These are phyloP conservation scores for Ornithoptera priamus DNA, from an alignment of 2,888 invertebrate species.

Conservation along the genomic window DNA sequence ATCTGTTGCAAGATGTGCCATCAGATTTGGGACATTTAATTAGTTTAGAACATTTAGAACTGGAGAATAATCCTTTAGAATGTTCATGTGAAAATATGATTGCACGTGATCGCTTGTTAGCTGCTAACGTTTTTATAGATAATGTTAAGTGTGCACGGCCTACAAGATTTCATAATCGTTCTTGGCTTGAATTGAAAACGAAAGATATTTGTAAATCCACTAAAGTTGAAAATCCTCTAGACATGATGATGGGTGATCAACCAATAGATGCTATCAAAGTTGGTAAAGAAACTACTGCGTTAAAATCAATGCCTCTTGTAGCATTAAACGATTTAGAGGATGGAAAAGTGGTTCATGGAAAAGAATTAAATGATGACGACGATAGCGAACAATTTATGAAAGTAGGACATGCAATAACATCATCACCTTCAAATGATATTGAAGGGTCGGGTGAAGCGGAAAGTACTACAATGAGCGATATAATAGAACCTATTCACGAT, in stretches of 20 bases:
- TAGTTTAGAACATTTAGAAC: slow-evolving; percentile 81
- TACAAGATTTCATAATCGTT: slow-evolving; percentile 66
- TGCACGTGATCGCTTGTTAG: slow-evolving; percentile 81
- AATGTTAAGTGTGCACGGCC: slow-evolving; percentile 80
- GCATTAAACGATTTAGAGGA: slow-evolving; percentile 64
- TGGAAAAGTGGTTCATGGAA: slow-evolving; percentile 61
- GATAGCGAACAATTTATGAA: slow-evolving; percentile 65
- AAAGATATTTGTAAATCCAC: slow-evolving; percentile 75
- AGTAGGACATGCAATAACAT: slow-evolving; percentile 50
- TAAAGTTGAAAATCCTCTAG: slow-evolving; percentile 64
- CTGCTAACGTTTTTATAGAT: slow-evolving; percentile 77
- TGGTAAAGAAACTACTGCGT: slow-evolving; percentile 60
- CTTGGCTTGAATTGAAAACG: slow-evolving; percentile 81
- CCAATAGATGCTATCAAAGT: slow-evolving; percentile 67
- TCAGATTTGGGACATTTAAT: slow-evolving; percentile 77
- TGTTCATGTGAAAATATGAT: slow-evolving; percentile 85
- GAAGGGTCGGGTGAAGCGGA: slow-evolving; percentile 71
- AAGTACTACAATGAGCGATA: slow-evolving; percentile 67
- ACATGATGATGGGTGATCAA: slow-evolving; percentile 84
- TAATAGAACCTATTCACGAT: slow-evolving; percentile 46
- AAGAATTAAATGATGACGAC: slow-evolving; percentile 57
- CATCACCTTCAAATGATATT: slow-evolving; percentile 46
- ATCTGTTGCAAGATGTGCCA: slow-evolving; percentile 81
- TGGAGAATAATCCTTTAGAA: slow-evolving; percentile 84
- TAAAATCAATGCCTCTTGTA: slow-evolving; percentile 64